Base-by-base conservation (phyloP, 2,113 vertebrate species). In the Chaenogobius annularis region DNA sequence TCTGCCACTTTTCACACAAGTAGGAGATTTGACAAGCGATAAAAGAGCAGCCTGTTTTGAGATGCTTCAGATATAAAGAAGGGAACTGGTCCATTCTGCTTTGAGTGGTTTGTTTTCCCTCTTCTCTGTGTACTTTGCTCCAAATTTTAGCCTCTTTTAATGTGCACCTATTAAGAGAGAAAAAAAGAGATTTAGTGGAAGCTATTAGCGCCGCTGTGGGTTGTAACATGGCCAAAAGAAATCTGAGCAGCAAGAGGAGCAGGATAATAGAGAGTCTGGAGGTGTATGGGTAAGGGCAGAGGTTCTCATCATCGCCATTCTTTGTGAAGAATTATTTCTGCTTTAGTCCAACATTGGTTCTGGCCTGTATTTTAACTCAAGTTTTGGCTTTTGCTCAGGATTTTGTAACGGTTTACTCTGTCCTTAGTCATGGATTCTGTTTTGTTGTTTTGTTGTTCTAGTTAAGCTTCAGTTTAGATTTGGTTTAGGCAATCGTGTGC, bases 61-160 rank as follows among this genome's bases (percentile, higher is more conserved):
- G 65, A 83, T 73, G 63, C 66, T 72, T 26, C 59, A 71, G 80
- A 82, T 75, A 68, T 58, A 73, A 75, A 72, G 69, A 80, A 68
- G 74, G 66, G 61, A 63, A 68, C 69, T 23, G 67, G 79, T 79
- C 81, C 70, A 82, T 87, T 87, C 81, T 83, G 59, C 55, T 72
- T 82, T 48, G 88, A 91, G 88, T 83, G 89, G 90, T 90, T 92
- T 90, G 89, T 91, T 92, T 89, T 88, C 84, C 83, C 68, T 80
- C 81, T 66, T 74, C 59, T 86, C 79, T 77, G 65, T 86, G 85
- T 87, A 75, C 85, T 89, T 88, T 83, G 80, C 81, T 88, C 83
- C 82, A 90, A 83, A 84, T 90, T 88, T 80, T 85, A 83, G 81
- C 82, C 89, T 82, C 78, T 83, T 85, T 78, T 89, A 89, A 89